A percentile compares a stretch with the other conserved stretches of the same genome.
These are phyloP conservation scores for Erythrocebus patas DNA, from an alignment of 2,113 vertebrate genomes.

Conservation along the genomic window DNA sequence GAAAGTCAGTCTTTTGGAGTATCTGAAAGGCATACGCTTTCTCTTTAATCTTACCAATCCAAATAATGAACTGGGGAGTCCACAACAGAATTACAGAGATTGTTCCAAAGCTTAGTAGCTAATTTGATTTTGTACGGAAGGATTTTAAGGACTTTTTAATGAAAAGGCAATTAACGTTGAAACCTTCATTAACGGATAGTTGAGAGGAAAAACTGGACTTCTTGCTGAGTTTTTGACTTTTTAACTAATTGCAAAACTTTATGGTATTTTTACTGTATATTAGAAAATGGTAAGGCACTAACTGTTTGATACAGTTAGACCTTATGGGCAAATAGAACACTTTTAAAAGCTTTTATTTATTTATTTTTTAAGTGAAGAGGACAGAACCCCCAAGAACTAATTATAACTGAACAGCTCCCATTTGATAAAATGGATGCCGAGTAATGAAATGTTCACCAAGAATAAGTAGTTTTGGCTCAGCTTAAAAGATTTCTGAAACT, in stretches of 20 bases:
- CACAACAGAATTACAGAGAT: conserved; percentile 63
- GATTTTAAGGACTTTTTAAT: conserved; percentile 77
- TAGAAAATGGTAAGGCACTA: conserved; percentile 20
- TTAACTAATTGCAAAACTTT: conserved; percentile 63
- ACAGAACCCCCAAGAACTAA: conserved; percentile 45
- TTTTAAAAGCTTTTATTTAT: conserved; percentile 52
- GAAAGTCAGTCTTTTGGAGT: conserved; percentile 34
- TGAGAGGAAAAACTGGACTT: conserved; percentile 67
- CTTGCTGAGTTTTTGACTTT: conserved; percentile 77
- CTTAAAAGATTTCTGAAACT: conserved; percentile 30
- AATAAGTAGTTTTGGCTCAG: conserved; percentile 38
- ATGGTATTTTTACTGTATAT: conserved; percentile 65
- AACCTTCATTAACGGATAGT: conserved; percentile 76
- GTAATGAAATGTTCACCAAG: conserved; percentile 58
- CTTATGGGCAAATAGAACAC: conserved; percentile 61
- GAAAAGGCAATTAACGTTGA: conserved; percentile 77
- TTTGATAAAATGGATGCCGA: conserved; percentile 36
- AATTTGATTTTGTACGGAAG: conserved; percentile 75
- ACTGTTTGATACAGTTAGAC: conserved; percentile 55
- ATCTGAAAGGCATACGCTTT: conserved; percentile 44
- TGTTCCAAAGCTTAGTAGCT: conserved; percentile 67
- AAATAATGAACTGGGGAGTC: conserved; percentile 62
- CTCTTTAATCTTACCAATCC: conserved; percentile 66
- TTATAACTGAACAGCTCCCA: conserved; percentile 53
- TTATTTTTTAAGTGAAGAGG: neutral